Base-by-base conservation (phyloP, 2,888 invertebrate genomes). In the Drosophila pegasa region DNA sequence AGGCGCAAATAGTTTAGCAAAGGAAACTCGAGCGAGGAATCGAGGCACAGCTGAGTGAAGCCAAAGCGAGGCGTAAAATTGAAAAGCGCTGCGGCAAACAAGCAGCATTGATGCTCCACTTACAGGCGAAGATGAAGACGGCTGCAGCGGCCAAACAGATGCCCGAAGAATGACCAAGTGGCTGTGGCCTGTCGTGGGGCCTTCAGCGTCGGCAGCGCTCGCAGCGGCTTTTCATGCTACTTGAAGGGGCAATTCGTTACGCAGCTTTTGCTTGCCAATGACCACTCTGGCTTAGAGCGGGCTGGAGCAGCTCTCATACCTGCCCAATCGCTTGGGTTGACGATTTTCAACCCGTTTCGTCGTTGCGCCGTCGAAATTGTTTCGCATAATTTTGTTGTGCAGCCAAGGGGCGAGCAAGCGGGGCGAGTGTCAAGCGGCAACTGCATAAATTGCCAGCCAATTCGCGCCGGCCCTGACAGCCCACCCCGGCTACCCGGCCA, bases 1-100 rank as follows among this genome's bases (percentile, higher is more conserved):
- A 50, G 45, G 51, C 47, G 25, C 37, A 56, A 62, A 69, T 65
- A 55, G 65, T 51, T 58, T 45, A 29, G 40, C 38, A 61, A 58
- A 66, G 58, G 18, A 67, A 65, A 73, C 65, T 52, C 75, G 60
- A 70, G 67, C 75, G 55, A 62, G 48, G 69, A 66, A 71, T 76
- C 71, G 62, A 72, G 51, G 68, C 64, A 65, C 75, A 72, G 58
- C 69, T 66, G 80, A 86, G 72, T 68, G 78, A 63, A 81, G 74
- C 68, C 72, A 84, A 76, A 75, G 80, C 72, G 67, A 80, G 80
- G 86, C 82, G 80, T 85, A 87, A 85, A 87, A 80, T 81, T 81
- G 74, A 77, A 87, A 75, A 87, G 76, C 84, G 80, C 78, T 80
- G 75, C 74, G 67, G 56, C 86, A 83, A 85, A 77, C 85, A 81